Evolutionary conservation across 1,140 invertebrate species (phyloP).

Genomic region (Drosophila mojavensis): DNA sequence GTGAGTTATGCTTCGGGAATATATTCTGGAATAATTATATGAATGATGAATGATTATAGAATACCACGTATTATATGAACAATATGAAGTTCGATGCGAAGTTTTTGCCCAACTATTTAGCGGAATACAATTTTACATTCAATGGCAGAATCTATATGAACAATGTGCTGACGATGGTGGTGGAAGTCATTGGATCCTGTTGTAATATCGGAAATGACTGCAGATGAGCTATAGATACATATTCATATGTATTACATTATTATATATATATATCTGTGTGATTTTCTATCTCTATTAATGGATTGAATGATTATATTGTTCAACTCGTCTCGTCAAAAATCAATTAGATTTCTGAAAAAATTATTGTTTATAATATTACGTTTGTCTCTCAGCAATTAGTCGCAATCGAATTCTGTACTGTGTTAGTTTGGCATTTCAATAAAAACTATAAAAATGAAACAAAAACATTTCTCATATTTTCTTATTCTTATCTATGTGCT

Average conservation of each 20-base stretch:
- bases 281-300: no score
- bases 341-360: background rate
- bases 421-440: background rate
- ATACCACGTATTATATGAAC: conserved; percentile 9
- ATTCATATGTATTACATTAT: background rate
- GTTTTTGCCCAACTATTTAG: conserved; percentile 22
- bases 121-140: conserved; percentile 41
- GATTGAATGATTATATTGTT: background rate
- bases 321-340: background rate
- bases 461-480: no score
- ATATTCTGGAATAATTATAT: no score
- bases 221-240: background rate
- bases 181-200: conserved; percentile 11
- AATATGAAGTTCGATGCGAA: conserved; percentile 20
- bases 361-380: no score
- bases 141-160: conserved; percentile 29
- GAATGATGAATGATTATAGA: conserved; percentile 1
- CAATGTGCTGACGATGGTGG: background rate
- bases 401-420: background rate
- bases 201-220: background rate
- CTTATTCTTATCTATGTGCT: no score
- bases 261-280: no score
- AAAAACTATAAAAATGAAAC: background rate
- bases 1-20: conserved; percentile 11
- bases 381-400: background rate